Percentiles rank a stretch among this genome's conserved stretches.
Conservation (phyloP, 2,797 vertebrate species). For the Atherinosoma microstoma region DNA sequence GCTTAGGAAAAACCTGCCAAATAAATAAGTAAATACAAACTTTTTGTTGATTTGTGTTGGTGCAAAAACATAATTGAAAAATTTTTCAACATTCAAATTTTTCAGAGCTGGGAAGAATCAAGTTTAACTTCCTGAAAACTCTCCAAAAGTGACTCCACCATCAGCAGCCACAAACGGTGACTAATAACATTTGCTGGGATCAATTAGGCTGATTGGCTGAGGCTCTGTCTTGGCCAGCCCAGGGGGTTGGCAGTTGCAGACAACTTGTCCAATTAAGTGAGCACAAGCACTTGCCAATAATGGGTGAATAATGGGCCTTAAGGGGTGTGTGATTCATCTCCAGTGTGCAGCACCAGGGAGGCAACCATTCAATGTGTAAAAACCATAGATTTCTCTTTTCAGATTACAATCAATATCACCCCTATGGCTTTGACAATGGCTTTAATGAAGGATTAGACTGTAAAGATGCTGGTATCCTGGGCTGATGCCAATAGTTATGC, state of each 20-base stretch:
- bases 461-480: slow-evolving; percentile 64
- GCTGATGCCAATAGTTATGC: slow-evolving; percentile 65
- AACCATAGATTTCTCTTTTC: slow-evolving; percentile 77
- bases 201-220: slow-evolving; percentile 80
- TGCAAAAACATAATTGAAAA: slow-evolving; percentile 20
- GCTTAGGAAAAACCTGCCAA: slow-evolving; percentile 13
- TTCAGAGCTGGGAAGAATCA: slow-evolving; percentile 7
- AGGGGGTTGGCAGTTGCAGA: slow-evolving; percentile 76
- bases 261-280: slow-evolving; percentile 83
- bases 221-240: slow-evolving; percentile 71
- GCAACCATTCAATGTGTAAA: slow-evolving; percentile 67
- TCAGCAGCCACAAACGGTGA: slow-evolving; percentile 55
- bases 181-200: slow-evolving; percentile 72
- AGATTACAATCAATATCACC: slow-evolving; percentile 73
- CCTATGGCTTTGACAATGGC: slow-evolving; percentile 69
- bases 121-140: slow-evolving; percentile 17
- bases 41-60: slow-evolving; percentile 28
- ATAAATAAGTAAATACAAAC: slow-evolving; percentile 42
- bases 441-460: slow-evolving; percentile 65
- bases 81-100: slow-evolving; percentile 24
- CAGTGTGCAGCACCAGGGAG: slow-evolving; percentile 65
- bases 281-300: slow-evolving; percentile 81
- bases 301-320: slow-evolving; percentile 81
- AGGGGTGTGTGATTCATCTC: slow-evolving; percentile 75
- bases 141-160: slow-evolving; percentile 33